phyloP scores from a whole-genome alignment of 1,140 invertebrate genomes.

The Reticulitermes speratus region DNA sequence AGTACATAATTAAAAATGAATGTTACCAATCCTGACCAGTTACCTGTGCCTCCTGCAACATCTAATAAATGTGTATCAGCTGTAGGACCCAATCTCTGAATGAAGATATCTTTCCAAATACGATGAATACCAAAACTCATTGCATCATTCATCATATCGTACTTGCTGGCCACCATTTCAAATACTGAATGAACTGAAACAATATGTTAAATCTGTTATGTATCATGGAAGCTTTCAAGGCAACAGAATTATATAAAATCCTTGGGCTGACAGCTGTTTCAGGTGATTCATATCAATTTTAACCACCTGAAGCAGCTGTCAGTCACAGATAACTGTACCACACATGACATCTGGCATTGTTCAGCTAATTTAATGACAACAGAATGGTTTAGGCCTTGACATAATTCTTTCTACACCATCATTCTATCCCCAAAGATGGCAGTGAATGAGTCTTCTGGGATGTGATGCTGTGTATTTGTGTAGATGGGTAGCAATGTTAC shows the following conservation, averaged over 20 bases:
- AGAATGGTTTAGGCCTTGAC: too few relatives aligned
- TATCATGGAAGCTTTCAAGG: background rate
- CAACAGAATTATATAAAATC: background rate
- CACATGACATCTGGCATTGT: too few relatives aligned
- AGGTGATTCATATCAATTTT: background rate
- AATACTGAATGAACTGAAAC: constrained; percentile 89
- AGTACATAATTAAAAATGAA: background rate
- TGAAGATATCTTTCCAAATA: constrained; percentile 95
- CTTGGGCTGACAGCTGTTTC: background rate
- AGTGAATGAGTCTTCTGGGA: too few relatives aligned
- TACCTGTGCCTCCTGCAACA: constrained; percentile 92
- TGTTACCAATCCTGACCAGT: background rate
- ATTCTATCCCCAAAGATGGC: too few relatives aligned
- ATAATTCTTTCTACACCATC: too few relatives aligned
- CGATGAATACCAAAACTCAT: constrained; percentile 96
- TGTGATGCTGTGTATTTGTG: too few relatives aligned
- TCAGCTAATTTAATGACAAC: too few relatives aligned
- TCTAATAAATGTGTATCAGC: constrained; percentile 82
- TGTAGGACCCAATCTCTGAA: constrained; percentile 73
- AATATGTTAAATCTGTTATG: background rate
- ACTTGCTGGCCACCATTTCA: constrained; percentile 89
- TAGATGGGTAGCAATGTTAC: too few relatives aligned
- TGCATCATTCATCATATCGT: constrained; percentile 97
- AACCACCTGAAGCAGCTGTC: too few relatives aligned
- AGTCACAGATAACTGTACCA: too few relatives aligned